Conservation (phyloP, 2,888 invertebrate species). For the Tetragnatha montana region DNA sequence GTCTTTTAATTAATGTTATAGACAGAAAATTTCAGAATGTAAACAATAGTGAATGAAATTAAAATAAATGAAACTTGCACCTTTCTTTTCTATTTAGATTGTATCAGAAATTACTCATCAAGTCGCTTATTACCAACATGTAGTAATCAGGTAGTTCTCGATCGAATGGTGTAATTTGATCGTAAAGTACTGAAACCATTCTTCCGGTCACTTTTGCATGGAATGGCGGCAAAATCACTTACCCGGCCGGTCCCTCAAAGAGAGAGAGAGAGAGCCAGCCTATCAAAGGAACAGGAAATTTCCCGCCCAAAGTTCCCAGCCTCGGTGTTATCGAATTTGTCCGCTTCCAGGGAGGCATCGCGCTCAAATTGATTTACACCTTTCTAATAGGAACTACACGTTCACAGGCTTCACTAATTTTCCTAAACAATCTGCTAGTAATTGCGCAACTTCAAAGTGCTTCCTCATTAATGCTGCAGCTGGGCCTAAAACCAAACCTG, state of each 20-base stretch:
- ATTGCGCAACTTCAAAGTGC: slow-evolving; percentile 54
- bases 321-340: slow-evolving; percentile 40
- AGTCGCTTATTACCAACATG: too few relatives aligned
- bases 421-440: slow-evolving; percentile 50
- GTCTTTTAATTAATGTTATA: too few relatives aligned
- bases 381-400: slow-evolving; percentile 39
- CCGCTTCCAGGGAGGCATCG: slow-evolving; percentile 25
- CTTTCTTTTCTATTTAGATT: too few relatives aligned
- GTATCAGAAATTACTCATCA: too few relatives aligned
- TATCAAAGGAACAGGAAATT: slow-evolving; percentile 29
- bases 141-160: too few relatives aligned
- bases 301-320: slow-evolving; percentile 22
- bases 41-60: too few relatives aligned
- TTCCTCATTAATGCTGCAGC: slow-evolving; percentile 58
- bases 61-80: too few relatives aligned
- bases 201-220: background rate
- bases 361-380: slow-evolving; percentile 57
- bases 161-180: too few relatives aligned
- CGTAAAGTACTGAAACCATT: too few relatives aligned
- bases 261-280: slow-evolving; percentile 35
- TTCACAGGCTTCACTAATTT: slow-evolving; percentile 41
- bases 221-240: background rate
- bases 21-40: too few relatives aligned
- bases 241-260: slow-evolving; percentile 6
- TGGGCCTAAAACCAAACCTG: slow-evolving; percentile 46